These are phyloP conservation scores for Littorina saxatilis DNA, from an alignment of 1,140 invertebrate species.

Conservation along the genomic window DNA sequence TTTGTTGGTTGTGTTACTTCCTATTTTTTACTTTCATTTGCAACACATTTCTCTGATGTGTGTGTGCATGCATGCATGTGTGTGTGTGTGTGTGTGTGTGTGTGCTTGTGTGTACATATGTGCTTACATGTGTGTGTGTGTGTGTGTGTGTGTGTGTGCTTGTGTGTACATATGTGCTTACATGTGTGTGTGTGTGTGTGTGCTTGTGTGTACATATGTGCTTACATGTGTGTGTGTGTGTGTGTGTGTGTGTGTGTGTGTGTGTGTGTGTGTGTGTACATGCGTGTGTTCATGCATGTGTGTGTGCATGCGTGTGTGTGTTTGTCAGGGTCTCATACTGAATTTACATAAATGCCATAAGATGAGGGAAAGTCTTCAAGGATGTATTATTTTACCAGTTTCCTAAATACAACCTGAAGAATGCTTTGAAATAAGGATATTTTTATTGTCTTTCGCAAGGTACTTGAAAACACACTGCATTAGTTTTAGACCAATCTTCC, in stretches of 20 bases:
- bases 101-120: not conserved
- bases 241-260: constrained; percentile 6
- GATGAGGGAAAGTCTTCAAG: no score
- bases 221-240: constrained; percentile 18
- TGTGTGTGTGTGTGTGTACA: constrained; percentile 12
- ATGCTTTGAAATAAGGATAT: no score
- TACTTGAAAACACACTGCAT: no score
- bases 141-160: constrained; percentile 26
- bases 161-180: constrained; percentile 5
- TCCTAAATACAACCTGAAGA: no score
- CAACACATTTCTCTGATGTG: no score
- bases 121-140: not conserved
- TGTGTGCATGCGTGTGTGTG: constrained; percentile 22
- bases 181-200: constrained; percentile 20
- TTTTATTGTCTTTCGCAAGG: no score
- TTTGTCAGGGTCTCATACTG: no score
- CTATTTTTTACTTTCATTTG: not conserved
- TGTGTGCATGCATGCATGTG: not conserved
- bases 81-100: constrained; percentile 3
- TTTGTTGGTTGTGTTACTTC: not conserved
- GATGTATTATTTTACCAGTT: no score
- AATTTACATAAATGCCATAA: no score
- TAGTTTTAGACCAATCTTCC: no score
- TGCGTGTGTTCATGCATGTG: not conserved
- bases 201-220: constrained; percentile 5